phyloP scores from a whole-genome alignment of 2,888 invertebrate genomes.

The Diloba caeruleocephala region DNA sequence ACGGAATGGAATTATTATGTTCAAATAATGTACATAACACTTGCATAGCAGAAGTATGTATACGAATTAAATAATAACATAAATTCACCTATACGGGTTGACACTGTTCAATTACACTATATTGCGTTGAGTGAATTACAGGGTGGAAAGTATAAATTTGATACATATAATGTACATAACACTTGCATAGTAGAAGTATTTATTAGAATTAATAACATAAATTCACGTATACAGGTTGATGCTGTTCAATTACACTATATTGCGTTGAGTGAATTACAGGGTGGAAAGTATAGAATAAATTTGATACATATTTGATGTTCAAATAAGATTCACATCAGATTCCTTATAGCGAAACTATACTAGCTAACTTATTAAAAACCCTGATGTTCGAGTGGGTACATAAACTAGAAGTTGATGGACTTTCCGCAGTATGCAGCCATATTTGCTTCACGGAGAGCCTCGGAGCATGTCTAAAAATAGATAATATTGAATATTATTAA shows the following conservation, averaged over 20 bases:
- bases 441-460: conserved; percentile 99
- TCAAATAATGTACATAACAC: conserved; percentile 50
- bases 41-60: conserved; percentile 53
- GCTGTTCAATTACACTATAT: conserved; percentile 32
- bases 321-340: conserved; percentile 83
- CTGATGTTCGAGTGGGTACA: conserved; percentile 58
- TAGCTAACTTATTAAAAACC: conserved; percentile 56
- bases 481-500: too few relatives aligned
- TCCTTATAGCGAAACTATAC: conserved; percentile 67
- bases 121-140: conserved; percentile 26
- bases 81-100: background rate
- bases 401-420: conserved; percentile 97
- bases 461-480: conserved; percentile 96
- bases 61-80: conserved; percentile 62
- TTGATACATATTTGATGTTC: conserved; percentile 54
- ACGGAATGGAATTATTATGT: conserved; percentile 69
- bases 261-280: conserved; percentile 20
- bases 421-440: conserved; percentile 98
- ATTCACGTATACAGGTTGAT: background rate
- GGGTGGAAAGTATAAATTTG: conserved; percentile 25
- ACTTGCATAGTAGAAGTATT: conserved; percentile 7
- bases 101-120: conserved; percentile 26
- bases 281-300: conserved; percentile 22
- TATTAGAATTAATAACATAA: conserved; percentile 52
- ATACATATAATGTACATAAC: too few relatives aligned